Evolutionary conservation across 2,113 vertebrate genomes (phyloP).

Genomic region (Fukomys damarensis): DNA sequence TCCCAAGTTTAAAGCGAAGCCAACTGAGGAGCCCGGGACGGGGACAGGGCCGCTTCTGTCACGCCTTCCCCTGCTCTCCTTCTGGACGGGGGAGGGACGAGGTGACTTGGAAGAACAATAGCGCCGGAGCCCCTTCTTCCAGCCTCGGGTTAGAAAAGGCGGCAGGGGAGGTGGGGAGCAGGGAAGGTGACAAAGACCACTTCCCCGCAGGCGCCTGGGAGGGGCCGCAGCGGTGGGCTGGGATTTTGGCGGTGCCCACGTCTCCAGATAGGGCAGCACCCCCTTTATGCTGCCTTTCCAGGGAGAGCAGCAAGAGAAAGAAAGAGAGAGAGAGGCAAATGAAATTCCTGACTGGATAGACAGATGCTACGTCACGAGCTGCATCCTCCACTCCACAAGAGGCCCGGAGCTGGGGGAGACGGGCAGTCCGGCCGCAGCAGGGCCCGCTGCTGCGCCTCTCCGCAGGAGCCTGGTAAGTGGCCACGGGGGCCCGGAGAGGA

Average conservation of each 20-base stretch:
- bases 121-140: conserved; percentile 56
- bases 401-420: conserved; percentile 81
- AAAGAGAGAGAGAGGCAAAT: conserved; percentile 62
- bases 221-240: conserved; percentile 12
- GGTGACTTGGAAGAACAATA: conserved; percentile 61
- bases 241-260: conserved; percentile 37
- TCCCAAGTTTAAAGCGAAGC: conserved; percentile 27
- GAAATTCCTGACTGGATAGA: conserved; percentile 91
- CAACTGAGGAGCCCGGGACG: background rate
- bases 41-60: background rate
- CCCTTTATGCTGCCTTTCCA: conserved; percentile 72
- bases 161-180: background rate
- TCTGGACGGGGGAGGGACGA: conserved; percentile 1
- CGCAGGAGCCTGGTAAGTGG: conserved; percentile 65
- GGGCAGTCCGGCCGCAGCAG: conserved; percentile 81
- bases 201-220: background rate
- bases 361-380: conserved; percentile 89
- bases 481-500: background rate
- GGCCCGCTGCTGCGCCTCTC: background rate
- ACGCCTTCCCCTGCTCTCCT: background rate
- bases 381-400: conserved; percentile 88
- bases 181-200: conserved; percentile 56
- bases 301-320: conserved; percentile 72
- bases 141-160: conserved; percentile 60
- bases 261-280: conserved; percentile 68